Evolutionary conservation across 2,113 vertebrate genomes (phyloP).

Genomic region (Nerophis ophidion): DNA sequence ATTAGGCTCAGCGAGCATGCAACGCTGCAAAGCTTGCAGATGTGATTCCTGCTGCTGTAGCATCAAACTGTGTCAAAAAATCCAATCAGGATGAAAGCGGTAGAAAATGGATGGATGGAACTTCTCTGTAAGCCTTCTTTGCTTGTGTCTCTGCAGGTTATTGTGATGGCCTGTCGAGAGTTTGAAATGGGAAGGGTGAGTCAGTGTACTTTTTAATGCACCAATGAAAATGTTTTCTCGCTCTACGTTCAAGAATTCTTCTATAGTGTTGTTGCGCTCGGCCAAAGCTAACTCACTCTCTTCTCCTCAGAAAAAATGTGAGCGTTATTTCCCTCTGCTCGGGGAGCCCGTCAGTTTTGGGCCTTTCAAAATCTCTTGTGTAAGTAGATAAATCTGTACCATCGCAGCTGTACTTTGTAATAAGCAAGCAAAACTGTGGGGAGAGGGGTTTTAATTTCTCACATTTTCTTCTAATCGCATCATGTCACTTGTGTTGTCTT

Average conservation of each 20-base stretch:
- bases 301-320: constrained; percentile 92
- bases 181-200: constrained; percentile 99
- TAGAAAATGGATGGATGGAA: too few species aligned
- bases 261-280: constrained; percentile 4
- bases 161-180: constrained; percentile 97
- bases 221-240: neutral
- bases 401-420: constrained; percentile 6
- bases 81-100: too few species aligned
- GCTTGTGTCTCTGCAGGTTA: constrained; percentile 77
- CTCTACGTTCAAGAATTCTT: neutral
- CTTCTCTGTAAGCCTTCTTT: constrained; percentile 14
- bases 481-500: constrained; percentile 21
- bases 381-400: constrained; percentile 69
- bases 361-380: constrained; percentile 92
- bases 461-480: constrained; percentile 23
- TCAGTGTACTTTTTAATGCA: constrained; percentile 10
- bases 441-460: constrained; percentile 13
- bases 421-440: neutral
- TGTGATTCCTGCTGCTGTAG: constrained; percentile 21
- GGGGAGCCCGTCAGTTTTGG: constrained; percentile 85
- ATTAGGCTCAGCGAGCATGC: constrained; percentile 13
- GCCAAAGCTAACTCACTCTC: constrained; percentile 35
- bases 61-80: constrained; percentile 4
- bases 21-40: constrained; percentile 11
- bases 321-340: constrained; percentile 86